These are phyloP conservation scores for Xenentodon cancila DNA, from an alignment of 2,797 vertebrate species.

Conservation along the genomic window DNA sequence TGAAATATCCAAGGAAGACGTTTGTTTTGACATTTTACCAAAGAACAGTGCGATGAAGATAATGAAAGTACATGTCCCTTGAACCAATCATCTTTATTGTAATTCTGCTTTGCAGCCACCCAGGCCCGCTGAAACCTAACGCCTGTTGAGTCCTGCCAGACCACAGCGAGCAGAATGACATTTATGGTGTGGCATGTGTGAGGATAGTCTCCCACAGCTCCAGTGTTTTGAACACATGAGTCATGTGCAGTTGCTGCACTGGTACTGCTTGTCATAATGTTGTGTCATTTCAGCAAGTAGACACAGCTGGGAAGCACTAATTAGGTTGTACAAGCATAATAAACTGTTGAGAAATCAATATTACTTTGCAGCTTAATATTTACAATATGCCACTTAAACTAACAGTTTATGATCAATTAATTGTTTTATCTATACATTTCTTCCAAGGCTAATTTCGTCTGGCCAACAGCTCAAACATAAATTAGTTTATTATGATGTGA, in stretches of 20 bases:
- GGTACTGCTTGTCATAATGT: slow-evolving; percentile 66
- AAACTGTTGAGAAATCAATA: slow-evolving; percentile 28
- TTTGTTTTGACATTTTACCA: no score
- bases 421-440: background rate
- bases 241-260: slow-evolving; percentile 37
- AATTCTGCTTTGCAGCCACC: slow-evolving; percentile 37
- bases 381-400: background rate
- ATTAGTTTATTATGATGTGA: no score
- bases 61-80: no score
- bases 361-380: slow-evolving; percentile 16
- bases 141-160: slow-evolving; percentile 35
- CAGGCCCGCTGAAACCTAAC: slow-evolving; percentile 21
- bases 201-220: slow-evolving; percentile 31
- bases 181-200: slow-evolving; percentile 44
- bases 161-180: slow-evolving; percentile 40
- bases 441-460: no score
- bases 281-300: slow-evolving; percentile 58
- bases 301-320: slow-evolving; percentile 53
- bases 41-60: no score
- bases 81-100: background rate
- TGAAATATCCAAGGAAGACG: no score
- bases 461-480: no score
- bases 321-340: slow-evolving; percentile 56
- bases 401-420: background rate
- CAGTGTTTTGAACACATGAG: slow-evolving; percentile 54